Evolutionary conservation across 2,888 invertebrate genomes (phyloP), one percentile per base, ranked within the genome.

Genomic region (Rotaria socialis): DNA sequence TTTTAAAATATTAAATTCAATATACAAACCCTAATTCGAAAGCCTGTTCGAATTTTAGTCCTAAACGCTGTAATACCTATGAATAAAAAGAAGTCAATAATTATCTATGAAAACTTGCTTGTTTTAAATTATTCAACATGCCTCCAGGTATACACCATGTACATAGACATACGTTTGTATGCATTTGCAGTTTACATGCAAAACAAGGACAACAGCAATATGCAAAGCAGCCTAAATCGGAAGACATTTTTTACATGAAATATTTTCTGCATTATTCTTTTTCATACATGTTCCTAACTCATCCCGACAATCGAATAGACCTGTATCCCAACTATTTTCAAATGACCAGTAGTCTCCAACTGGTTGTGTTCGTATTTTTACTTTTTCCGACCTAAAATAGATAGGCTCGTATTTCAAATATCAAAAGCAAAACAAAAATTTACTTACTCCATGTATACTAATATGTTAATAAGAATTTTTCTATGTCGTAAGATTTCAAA

Each of bases 121-220:
- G 7, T 47, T 52, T 11, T 14, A 3, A 52, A 3, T n/a, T n/a
- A 24, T 50, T 56, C 56, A 86, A 74, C 52, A 67, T 47, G 56
- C 86, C 85, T 43, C 86, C 74, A 14, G 85, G 86, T 3, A 86
- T 27, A 52, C 58, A 85, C 84, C 84, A 86, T 67, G 67, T 86
- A 75, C 86, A 86, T 43, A 60, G 67, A 85, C 86, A 86, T 86
- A 60, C 86, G 58, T 56, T 75, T 55, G 86, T 86, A 60, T 85
- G 55, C 27, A 22, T 85, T 56, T 84, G 67, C 43, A 86, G 56
- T 60, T 85, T 52, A 50, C 86, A 60, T 16, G 84, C 27, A 67
- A 67, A 67, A 16, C 67, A 67, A 27, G 67, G 67, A 27, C 11
- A 27, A 67, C 67, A 67, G 27, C 67, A 67, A 67, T 67, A n/a